Conservation (phyloP, 2,888 invertebrate genomes). For the Zeuzera pyrina region DNA sequence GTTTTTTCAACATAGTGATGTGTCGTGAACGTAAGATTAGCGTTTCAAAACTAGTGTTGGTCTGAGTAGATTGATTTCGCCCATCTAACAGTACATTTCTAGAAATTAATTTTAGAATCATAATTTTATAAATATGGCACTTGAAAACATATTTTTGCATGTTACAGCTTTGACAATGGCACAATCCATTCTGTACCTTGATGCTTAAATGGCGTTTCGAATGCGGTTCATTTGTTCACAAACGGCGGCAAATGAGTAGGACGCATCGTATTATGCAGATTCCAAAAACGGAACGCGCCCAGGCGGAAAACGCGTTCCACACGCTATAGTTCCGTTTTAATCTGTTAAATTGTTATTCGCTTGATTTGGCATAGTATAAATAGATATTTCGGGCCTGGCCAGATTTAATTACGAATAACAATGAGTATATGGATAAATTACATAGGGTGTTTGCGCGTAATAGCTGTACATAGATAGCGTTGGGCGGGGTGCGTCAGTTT, state of each 20-base stretch:
- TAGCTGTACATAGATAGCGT: slow-evolving; percentile 29
- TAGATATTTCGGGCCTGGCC: slow-evolving; percentile 27
- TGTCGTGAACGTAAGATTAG: too few relatives aligned
- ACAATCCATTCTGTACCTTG: slow-evolving; percentile 27
- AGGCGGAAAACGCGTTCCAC: slow-evolving; percentile 21
- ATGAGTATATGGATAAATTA: not conserved
- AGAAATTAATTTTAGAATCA: too few relatives aligned
- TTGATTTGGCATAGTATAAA: slow-evolving; percentile 31
- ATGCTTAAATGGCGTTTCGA: slow-evolving; percentile 15
- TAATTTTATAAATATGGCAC: too few relatives aligned
- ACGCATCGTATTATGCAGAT: slow-evolving; percentile 57
- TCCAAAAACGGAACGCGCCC: slow-evolving; percentile 37
- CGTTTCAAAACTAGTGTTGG: too few relatives aligned
- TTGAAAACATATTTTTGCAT: too few relatives aligned
- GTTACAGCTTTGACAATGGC: too few relatives aligned
- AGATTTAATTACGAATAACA: slow-evolving; percentile 1
- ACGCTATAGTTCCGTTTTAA: slow-evolving; percentile 19
- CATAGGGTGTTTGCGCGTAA: slow-evolving; percentile 26
- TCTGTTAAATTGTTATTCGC: slow-evolving; percentile 36
- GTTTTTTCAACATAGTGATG: too few relatives aligned
- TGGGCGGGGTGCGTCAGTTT: slow-evolving; percentile 22
- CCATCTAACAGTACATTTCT: too few relatives aligned
- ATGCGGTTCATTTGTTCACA: slow-evolving; percentile 60
- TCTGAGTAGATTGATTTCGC: too few relatives aligned
- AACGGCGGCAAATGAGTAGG: slow-evolving; percentile 51